phyloP scores from a whole-genome alignment of 2,113 vertebrate genomes.

The Poeciliopsis turrubarensis region DNA sequence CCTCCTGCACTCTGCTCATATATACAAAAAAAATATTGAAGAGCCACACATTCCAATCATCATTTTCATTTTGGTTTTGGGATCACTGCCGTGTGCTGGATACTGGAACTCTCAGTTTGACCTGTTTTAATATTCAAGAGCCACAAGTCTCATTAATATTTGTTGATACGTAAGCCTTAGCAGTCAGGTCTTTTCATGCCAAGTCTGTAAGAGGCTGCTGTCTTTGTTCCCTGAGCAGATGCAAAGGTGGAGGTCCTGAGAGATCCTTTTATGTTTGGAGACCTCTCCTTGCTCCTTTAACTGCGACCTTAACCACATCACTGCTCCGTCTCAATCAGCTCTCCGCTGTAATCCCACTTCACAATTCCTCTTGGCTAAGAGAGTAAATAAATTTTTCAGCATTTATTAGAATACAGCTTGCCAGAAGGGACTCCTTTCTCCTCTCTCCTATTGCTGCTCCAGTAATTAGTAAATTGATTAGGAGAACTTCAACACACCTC shows the following conservation, averaged over 20 bases:
- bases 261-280: constrained; percentile 75
- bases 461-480: constrained; percentile 86
- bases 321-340: constrained; percentile 72
- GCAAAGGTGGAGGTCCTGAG: constrained; percentile 72
- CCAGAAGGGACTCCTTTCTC: constrained; percentile 78
- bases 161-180: constrained; percentile 64
- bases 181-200: constrained; percentile 72
- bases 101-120: constrained; percentile 26
- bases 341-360: constrained; percentile 76
- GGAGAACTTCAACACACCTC: constrained; percentile 82
- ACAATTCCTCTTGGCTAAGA: constrained; percentile 74
- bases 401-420: constrained; percentile 81
- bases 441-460: constrained; percentile 77
- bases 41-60: constrained; percentile 1
- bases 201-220: constrained; percentile 59
- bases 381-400: constrained; percentile 83
- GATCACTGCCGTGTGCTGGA: constrained; percentile 27
- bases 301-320: constrained; percentile 65
- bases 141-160: constrained; percentile 71
- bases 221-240: constrained; percentile 62
- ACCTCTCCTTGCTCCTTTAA: constrained; percentile 64
- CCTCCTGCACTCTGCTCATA: constrained; percentile 51
- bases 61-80: constrained; percentile 17
- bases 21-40: constrained; percentile 20
- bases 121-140: constrained; percentile 62